Percentiles rank a stretch among this genome's conserved stretches.
Conservation (phyloP, 2,888 invertebrate genomes). For the Luffia ferchaultella region DNA sequence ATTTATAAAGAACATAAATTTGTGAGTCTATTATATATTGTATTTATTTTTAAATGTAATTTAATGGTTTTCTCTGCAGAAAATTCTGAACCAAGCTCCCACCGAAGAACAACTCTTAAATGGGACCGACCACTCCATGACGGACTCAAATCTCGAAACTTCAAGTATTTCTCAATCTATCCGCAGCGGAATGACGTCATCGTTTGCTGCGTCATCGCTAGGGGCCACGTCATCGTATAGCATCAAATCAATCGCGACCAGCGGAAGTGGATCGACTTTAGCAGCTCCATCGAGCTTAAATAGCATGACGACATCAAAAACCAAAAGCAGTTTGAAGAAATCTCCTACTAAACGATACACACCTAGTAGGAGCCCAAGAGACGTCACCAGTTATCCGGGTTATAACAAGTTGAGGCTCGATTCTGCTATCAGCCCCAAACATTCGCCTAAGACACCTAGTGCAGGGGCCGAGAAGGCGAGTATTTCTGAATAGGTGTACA, state of each 20-base stretch:
- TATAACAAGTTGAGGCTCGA: constrained; percentile 58
- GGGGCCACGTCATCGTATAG: constrained; percentile 52
- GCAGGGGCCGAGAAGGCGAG: constrained; percentile 42
- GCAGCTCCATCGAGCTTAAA: constrained; percentile 51
- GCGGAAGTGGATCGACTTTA: constrained; percentile 42
- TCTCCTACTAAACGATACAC: constrained; percentile 47
- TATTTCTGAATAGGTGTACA: background rate
- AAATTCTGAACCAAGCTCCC: constrained; percentile 56
- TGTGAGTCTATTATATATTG: too few species aligned
- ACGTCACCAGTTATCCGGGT: constrained; percentile 40
- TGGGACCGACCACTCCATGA: constrained; percentile 33
- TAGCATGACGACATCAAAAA: constrained; percentile 43
- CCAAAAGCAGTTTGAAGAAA: constrained; percentile 52
- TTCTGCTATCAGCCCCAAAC: constrained; percentile 57
- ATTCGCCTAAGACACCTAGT: constrained; percentile 36
- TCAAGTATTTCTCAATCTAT: constrained; percentile 44
- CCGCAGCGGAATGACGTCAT: constrained; percentile 41
- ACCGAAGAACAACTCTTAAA: constrained; percentile 45
- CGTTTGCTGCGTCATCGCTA: constrained; percentile 44
- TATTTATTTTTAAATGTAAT: too few species aligned
- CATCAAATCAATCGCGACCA: constrained; percentile 43
- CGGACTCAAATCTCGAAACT: constrained; percentile 34
- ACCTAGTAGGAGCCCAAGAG: constrained; percentile 36
- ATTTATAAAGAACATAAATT: too few species aligned
- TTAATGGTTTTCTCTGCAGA: too few species aligned